A percentile compares a stretch with the other conserved stretches of the same genome.
These are phyloP conservation scores for Conus canariensis DNA, from an alignment of 2,888 invertebrate species.

Conservation along the genomic window DNA sequence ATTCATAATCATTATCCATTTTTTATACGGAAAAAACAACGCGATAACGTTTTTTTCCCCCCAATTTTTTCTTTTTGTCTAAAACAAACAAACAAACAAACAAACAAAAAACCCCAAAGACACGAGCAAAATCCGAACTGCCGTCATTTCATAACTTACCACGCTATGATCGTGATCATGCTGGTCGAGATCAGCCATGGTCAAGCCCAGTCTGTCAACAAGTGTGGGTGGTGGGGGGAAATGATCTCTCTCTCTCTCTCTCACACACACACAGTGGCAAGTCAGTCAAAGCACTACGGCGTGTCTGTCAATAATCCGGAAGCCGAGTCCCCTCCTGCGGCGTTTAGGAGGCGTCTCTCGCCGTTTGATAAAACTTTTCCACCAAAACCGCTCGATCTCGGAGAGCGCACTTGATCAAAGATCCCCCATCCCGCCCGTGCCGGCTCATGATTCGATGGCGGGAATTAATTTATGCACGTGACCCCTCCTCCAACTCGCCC, in stretches of 20 bases:
- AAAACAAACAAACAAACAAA: neutral
- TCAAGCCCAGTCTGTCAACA: neutral
- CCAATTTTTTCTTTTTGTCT: neutral
- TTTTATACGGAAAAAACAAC: neutral
- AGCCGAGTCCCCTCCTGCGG: slow-evolving; percentile 11
- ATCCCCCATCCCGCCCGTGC: slow-evolving; percentile 62
- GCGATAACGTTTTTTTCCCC: neutral
- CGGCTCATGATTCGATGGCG: slow-evolving; percentile 59
- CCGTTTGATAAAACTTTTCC: slow-evolving; percentile 41
- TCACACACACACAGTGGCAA: neutral
- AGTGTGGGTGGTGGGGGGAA: neutral
- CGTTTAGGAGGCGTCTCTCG: slow-evolving; percentile 13
- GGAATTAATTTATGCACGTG: slow-evolving; percentile 70
- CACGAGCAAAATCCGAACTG: neutral
- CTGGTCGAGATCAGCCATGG: neutral
- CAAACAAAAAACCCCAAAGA: neutral
- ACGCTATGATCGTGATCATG: neutral
- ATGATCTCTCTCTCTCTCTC: no score
- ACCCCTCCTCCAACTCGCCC: slow-evolving; percentile 49
- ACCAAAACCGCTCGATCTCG: slow-evolving; percentile 52
- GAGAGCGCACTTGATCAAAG: slow-evolving; percentile 63
- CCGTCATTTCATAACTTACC: neutral
- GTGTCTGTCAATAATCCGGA: neutral
- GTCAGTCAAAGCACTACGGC: neutral
- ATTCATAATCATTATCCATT: neutral